phyloP scores from a whole-genome alignment of 2,888 invertebrate genomes.

The Eilema caniola region DNA sequence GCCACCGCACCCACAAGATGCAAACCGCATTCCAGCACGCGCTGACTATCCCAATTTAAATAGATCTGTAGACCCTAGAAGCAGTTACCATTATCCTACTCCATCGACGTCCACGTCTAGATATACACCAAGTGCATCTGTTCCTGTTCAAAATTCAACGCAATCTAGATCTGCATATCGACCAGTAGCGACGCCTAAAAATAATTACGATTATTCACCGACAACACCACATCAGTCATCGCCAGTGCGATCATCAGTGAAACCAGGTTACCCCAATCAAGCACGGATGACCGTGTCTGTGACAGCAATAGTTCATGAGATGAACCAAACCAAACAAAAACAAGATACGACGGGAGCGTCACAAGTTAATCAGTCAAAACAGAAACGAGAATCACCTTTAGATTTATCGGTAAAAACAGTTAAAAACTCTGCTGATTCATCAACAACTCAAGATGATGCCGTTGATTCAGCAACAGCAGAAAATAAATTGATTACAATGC shows the following conservation, averaged over 20 bases:
- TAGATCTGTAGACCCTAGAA: conserved; percentile 68
- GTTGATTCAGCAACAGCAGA: conserved; percentile 80
- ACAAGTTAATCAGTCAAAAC: conserved; percentile 76
- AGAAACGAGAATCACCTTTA: conserved; percentile 92
- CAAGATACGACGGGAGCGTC: conserved; percentile 89
- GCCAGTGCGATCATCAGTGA: conserved; percentile 70
- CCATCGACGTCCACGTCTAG: conserved; percentile 77
- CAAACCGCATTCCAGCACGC: conserved; percentile 67
- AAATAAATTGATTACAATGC: conserved; percentile 68
- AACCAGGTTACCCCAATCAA: conserved; percentile 77
- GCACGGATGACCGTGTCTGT: conserved; percentile 83
- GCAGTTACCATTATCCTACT: conserved; percentile 70
- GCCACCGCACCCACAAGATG: conserved; percentile 67
- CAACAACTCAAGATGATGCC: conserved; percentile 91
- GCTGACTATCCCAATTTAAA: conserved; percentile 69
- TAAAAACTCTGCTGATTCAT: conserved; percentile 95
- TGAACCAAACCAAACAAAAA: conserved; percentile 85
- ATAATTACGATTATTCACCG: conserved; percentile 71
- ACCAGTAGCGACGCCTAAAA: conserved; percentile 67
- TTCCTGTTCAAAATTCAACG: conserved; percentile 70
- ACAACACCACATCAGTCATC: conserved; percentile 73
- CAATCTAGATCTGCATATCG: conserved; percentile 69
- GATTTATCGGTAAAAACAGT: conserved; percentile 96
- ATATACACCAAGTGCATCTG: conserved; percentile 64
- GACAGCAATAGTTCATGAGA: conserved; percentile 80